phyloP scores from a whole-genome alignment of 1,140 invertebrate genomes.

The Pinna nobilis region DNA sequence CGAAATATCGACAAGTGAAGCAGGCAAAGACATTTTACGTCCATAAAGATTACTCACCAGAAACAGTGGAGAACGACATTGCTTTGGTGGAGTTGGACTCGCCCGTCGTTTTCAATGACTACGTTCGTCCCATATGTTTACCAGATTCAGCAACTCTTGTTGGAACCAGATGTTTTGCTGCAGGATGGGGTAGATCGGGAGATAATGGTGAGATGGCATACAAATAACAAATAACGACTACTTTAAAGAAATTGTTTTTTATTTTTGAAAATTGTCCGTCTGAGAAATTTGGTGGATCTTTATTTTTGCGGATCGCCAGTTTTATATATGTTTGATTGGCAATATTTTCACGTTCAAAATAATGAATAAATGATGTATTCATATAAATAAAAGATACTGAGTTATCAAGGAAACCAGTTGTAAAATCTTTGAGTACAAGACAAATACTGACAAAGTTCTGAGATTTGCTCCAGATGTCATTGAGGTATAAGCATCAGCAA shows the following conservation, averaged over 20 bases:
- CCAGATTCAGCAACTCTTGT: conserved; percentile 38
- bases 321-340: no score
- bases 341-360: no score
- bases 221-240: neutral
- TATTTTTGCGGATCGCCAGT: no score
- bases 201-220: conserved; percentile 36
- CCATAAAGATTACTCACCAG: conserved; percentile 44
- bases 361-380: no score
- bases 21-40: conserved; percentile 42
- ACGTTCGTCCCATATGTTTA: conserved; percentile 87
- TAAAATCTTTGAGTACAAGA: no score
- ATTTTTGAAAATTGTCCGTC: neutral
- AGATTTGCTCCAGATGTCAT: no score
- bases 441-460: no score
- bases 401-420: no score
- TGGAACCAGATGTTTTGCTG: conserved; percentile 55
- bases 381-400: no score
- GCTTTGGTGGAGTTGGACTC: conserved; percentile 91
- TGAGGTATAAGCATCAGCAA: neutral
- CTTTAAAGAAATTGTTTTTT: neutral
- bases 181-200: conserved; percentile 55
- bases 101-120: conserved; percentile 91
- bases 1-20: conserved; percentile 47
- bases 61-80: conserved; percentile 92
- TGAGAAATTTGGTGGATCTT: no score